phyloP scores from a whole-genome alignment of 2,113 vertebrate species.

The Acanthisitta chloris region DNA sequence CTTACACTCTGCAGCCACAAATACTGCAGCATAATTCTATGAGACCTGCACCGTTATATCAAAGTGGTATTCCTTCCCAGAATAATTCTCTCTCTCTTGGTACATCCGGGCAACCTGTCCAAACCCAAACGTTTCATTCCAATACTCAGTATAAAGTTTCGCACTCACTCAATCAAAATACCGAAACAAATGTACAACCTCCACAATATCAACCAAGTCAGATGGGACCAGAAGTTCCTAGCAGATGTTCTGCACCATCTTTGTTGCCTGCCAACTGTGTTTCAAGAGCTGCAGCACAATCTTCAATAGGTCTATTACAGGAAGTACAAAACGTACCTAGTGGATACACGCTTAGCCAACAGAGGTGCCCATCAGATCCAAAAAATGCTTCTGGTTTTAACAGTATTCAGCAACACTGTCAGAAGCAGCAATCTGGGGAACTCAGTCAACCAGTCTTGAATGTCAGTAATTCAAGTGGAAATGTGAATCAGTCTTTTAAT shows the following conservation, averaged over 20 bases:
- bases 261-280: conserved; percentile 5
- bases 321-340: background rate
- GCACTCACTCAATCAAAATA: background rate
- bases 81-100: background rate
- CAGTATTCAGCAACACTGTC: conserved; percentile 38
- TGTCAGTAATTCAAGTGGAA: conserved; percentile 7
- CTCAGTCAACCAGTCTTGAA: background rate
- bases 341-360: conserved; percentile 17
- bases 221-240: background rate
- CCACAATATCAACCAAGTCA: conserved; percentile 4
- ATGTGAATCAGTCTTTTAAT: background rate
- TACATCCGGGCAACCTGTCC: background rate
- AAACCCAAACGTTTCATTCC: conserved; percentile 9
- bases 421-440: conserved; percentile 25
- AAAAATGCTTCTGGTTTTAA: background rate
- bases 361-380: background rate
- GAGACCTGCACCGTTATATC: background rate
- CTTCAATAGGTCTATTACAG: background rate
- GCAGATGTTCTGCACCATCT: background rate
- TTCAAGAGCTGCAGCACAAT: background rate
- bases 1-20: conserved; percentile 4
- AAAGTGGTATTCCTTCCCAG: background rate
- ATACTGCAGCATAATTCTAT: background rate
- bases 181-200: background rate
- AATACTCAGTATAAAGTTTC: conserved; percentile 11